A percentile compares a stretch with the other conserved stretches of the same genome.
Conservation (phyloP, 2,113 vertebrate species). For the Myiagra hebetior region DNA sequence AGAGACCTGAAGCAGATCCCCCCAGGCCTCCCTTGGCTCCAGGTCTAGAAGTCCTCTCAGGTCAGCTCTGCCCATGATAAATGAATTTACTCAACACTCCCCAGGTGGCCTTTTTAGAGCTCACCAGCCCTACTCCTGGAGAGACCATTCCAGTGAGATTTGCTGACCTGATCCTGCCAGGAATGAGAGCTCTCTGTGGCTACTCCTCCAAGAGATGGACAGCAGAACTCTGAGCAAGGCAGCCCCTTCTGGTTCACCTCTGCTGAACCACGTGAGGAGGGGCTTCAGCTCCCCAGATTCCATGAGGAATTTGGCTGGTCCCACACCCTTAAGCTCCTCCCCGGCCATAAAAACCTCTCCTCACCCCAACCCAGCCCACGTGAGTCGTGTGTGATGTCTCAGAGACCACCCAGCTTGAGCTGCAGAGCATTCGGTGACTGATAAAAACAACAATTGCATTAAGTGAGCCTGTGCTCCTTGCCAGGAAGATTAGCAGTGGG, state of each 20-base stretch:
- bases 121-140: neutral
- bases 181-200: fast-evolving
- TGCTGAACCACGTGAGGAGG: fast-evolving
- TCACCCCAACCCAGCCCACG: neutral
- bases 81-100: neutral
- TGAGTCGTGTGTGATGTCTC: neutral
- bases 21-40: neutral
- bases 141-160: neutral
- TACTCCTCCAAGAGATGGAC: neutral
- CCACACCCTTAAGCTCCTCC: neutral
- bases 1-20: neutral
- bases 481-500: slow-evolving; percentile 16
- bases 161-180: neutral
- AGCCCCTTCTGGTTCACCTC: neutral
- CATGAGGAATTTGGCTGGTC: neutral
- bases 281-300: neutral
- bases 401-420: slow-evolving; percentile 27
- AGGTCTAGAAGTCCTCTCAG: neutral
- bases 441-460: slow-evolving; percentile 31
- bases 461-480: neutral
- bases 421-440: neutral
- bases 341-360: neutral
- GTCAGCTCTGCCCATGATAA: neutral
- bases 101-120: neutral
- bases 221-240: neutral